These are phyloP conservation scores for Cinclus mexicanus DNA, from an alignment of 2,113 vertebrate genomes.

Conservation along the genomic window DNA sequence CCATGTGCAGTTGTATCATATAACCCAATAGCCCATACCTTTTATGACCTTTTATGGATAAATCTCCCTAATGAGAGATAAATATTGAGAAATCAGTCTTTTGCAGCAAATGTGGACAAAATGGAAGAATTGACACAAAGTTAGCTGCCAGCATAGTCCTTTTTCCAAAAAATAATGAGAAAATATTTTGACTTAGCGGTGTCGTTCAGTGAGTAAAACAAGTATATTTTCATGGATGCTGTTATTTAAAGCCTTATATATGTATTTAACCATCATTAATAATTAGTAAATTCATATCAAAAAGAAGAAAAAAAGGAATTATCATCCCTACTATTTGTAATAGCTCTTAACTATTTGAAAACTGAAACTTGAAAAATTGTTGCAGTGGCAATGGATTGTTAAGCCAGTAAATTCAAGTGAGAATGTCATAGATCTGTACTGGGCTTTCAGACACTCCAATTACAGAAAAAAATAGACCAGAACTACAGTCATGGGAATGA, in stretches of 20 bases:
- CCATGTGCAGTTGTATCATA: fast-evolving
- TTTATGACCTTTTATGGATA: not conserved
- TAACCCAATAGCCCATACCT: fast-evolving
- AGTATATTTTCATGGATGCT: not conserved
- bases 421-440: not conserved
- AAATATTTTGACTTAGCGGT: not conserved
- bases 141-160: not conserved
- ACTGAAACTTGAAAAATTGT: not conserved
- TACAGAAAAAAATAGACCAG: not conserved
- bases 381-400: not conserved
- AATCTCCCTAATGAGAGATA: not conserved
- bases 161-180: not conserved
- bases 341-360: constrained; percentile 39
- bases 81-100: not conserved
- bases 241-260: not conserved
- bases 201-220: not conserved
- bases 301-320: not conserved
- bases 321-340: not conserved
- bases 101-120: not conserved
- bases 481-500: not conserved
- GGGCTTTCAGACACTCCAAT: not conserved
- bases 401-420: not conserved
- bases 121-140: not conserved
- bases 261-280: not conserved
- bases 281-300: not conserved